Evolutionary conservation across 2,113 vertebrate species (phyloP), one percentile per base, ranked within the genome.

Genomic region (Coreoperca whiteheadi): DNA sequence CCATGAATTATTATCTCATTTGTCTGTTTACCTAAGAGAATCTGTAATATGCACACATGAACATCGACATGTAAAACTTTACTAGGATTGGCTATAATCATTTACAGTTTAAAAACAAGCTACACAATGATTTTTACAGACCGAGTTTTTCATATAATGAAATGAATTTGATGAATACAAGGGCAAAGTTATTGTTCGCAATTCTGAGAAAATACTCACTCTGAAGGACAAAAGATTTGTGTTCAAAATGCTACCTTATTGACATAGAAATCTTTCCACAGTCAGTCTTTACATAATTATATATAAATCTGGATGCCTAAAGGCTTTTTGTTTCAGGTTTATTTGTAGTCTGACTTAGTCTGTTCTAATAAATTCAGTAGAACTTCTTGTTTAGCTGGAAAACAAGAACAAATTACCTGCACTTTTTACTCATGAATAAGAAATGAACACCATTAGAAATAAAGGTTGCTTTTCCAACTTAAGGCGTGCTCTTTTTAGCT

Each of bases 351-450:
- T 43, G 43, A 54, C 43, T 82, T 63, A 74, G 54, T 81, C 34
- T 11, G n/a, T 43, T 85, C 46, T 56, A 81, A 87, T 87, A 65
- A 65, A 79, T 86, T 79, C 73, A 75, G 57, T 54, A 21, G 30
- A 85, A 86, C 46, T 75, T 81, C 43, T 81, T 92, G 50, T 84
- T 88, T 86, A 84, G 74, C 56, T 64, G 68, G 54, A 74, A 81
- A 87, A 85, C 50, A 77, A 78, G 69, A 90, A 87, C 79, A 88
- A 89, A 90, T 86, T 57, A 70, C 82, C 72, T 85, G 69, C 79
- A 82, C 64, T 80, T 81, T 89, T 82, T 56, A 39, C 73, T 84
- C 77, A 87, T 88, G 84, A 92, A 94, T 92, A 88, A 89, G 30
- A 88, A 88, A 92, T 77, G 64, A 85, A 68, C 50, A 43, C 69